Conservation (phyloP, 2,113 vertebrate genomes). For the Tachuris rubrigastra region DNA sequence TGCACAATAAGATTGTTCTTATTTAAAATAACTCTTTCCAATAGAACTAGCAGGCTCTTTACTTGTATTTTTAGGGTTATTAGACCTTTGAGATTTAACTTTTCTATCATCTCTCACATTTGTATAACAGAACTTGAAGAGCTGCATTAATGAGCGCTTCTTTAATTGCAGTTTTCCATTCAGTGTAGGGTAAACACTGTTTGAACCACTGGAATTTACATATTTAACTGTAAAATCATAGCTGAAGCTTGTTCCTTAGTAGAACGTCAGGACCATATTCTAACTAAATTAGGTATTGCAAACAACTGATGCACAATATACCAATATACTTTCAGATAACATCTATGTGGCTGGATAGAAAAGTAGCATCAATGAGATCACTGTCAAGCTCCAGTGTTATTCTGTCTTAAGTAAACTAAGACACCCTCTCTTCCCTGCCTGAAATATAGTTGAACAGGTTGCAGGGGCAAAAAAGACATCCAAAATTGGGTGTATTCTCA, state of each 20-base stretch:
- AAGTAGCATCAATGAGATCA: background rate
- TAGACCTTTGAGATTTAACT: background rate
- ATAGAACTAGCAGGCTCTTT: background rate
- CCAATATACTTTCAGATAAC: background rate
- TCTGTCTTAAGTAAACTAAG: background rate
- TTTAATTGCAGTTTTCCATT: background rate
- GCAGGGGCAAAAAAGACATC: background rate
- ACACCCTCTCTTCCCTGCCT: background rate
- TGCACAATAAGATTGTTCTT: background rate
- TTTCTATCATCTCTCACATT: background rate
- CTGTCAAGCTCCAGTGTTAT: background rate
- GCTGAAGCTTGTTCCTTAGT: background rate
- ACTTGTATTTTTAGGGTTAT: background rate
- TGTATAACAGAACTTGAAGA: background rate
- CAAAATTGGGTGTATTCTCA: rapidly evolving
- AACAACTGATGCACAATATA: background rate
- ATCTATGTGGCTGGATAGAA: background rate
- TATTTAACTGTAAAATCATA: background rate
- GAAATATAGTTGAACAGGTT: background rate
- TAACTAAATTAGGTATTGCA: background rate
- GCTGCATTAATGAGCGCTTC: background rate
- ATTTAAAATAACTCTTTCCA: background rate
- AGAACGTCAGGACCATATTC: background rate
- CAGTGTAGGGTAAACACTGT: background rate
- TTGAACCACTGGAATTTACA: background rate